Percentiles rank a stretch among this genome's conserved stretches.
phyloP scores from a whole-genome alignment of 2,888 invertebrate species.

The Zaprionus obscuricornis region DNA sequence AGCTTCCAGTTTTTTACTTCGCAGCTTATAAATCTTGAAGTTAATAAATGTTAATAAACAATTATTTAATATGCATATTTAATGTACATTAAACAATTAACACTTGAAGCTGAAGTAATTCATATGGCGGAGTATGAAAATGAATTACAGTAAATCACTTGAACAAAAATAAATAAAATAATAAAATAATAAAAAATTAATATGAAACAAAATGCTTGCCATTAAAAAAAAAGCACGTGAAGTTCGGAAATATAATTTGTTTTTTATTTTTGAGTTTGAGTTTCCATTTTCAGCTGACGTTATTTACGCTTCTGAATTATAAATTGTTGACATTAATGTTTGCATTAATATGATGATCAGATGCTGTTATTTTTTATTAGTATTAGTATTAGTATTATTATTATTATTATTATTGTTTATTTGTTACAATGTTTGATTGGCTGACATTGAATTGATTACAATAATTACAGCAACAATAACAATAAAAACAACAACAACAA shows the following conservation, averaged over 20 bases:
- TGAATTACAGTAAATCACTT: conserved; percentile 40
- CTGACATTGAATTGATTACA: too few species aligned
- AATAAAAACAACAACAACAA: neutral
- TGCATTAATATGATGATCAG: conserved; percentile 41
- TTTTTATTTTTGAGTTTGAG: conserved; percentile 4
- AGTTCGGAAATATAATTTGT: conserved; percentile 15
- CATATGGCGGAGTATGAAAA: too few species aligned
- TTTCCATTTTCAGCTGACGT: conserved; percentile 28
- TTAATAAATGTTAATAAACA: too few species aligned
- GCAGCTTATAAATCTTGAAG: too few species aligned
- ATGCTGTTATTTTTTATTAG: conserved; percentile 14
- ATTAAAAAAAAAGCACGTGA: conserved; percentile 43
- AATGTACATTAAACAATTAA: conserved; percentile 9
- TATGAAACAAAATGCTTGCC: conserved; percentile 52
- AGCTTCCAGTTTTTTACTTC: too few species aligned
- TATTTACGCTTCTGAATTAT: conserved; percentile 31
- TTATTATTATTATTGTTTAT: conserved; percentile 34
- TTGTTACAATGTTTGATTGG: conserved; percentile 50
- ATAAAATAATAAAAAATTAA: conserved; percentile 62
- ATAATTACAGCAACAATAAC: conserved; percentile 7
- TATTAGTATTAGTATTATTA: conserved; percentile 1
- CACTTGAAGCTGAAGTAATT: too few species aligned
- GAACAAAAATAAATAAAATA: too few species aligned
- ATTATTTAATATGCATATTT: neutral
- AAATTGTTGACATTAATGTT: conserved; percentile 66